Evolutionary conservation across 2,113 vertebrate species (phyloP), one percentile per base, ranked within the genome.

Genomic region (Tricholaema leucomelas): DNA sequence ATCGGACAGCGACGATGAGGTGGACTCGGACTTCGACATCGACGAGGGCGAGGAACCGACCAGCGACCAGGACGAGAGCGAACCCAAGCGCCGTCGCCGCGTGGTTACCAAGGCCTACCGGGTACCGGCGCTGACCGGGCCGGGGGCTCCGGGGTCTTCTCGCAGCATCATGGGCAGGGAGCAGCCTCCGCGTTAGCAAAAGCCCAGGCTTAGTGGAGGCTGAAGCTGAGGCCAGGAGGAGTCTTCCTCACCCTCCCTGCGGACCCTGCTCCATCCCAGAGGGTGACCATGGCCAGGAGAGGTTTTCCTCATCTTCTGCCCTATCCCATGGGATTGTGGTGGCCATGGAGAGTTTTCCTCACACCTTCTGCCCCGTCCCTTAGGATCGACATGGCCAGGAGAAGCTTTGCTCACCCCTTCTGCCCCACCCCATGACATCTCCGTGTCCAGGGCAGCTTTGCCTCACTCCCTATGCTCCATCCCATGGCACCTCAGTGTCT

Each of bases 21-120:
- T 99, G 67, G 99, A 99, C 95, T 99, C 99, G 0, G 99, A 99
- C 87, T 99, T 99, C 7, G 99, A 99, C 96, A 99, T 99, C 1
- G 99, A 99, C 8, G 99, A 99, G 89, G 99, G 99, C 1, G 99
- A 99, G 1, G 99, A 99, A 87, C 99, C 99, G 0, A 96, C 97
- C 97, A 99, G 99, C 6, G 99, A 99, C 85, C 98, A 98, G 92
- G 99, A 99, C 13, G 98, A 99, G 7, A 98, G 98, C 16, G 98
- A 98, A 14, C 99, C 99, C 4, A 97, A 97, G 25, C 97, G 98
- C 86, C 99, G 99, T 90, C 98, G 98, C 82, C 97, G 99, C 2
- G 97, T 99, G 0, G 98, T 99, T 87, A 99, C 99, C 80, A 99
- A 99, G 90, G 99, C 99, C 5, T 99, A 99, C 85, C 98, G 99